Evolutionary conservation across 2,888 invertebrate genomes (phyloP).

Genomic region (Morpho deidamia): DNA sequence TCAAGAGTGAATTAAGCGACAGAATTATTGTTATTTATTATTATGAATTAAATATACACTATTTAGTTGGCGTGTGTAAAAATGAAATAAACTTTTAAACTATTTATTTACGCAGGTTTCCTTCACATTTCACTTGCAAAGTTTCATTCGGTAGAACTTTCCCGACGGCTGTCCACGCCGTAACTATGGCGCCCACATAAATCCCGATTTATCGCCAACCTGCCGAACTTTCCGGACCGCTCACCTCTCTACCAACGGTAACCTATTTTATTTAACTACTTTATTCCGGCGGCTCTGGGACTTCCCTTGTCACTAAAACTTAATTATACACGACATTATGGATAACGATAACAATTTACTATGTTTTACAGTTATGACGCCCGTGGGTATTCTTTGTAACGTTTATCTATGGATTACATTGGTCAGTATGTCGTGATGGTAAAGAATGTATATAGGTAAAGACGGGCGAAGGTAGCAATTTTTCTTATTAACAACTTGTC

Average conservation of each 20-base stretch:
- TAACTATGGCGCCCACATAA: slow-evolving; percentile 55
- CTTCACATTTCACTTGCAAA: slow-evolving; percentile 12
- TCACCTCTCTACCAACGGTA: slow-evolving; percentile 54
- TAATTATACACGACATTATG: slow-evolving; percentile 34
- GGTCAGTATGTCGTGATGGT: no score
- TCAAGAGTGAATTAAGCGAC: no score
- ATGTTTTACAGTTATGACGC: slow-evolving; percentile 16
- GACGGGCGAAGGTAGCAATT: no score
- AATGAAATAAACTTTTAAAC: no score
- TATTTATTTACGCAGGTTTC: neutral
- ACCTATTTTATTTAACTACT: slow-evolving; percentile 69
- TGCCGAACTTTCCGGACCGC: slow-evolving; percentile 66
- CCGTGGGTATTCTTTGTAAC: slow-evolving; percentile 2
- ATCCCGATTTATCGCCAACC: slow-evolving; percentile 68
- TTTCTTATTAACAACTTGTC: no score
- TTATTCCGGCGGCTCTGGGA: slow-evolving; percentile 44
- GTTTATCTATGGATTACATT: no score
- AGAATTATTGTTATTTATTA: no score
- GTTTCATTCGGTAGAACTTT: slow-evolving; percentile 10
- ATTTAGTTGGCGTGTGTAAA: no score
- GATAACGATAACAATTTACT: slow-evolving; percentile 19
- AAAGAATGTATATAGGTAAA: no score
- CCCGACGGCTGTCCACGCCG: slow-evolving; percentile 21
- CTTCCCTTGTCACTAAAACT: slow-evolving; percentile 49
- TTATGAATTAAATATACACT: no score